These are phyloP conservation scores for Ganaspis brasiliensis DNA, from an alignment of 2,888 invertebrate genomes.

Conservation along the genomic window DNA sequence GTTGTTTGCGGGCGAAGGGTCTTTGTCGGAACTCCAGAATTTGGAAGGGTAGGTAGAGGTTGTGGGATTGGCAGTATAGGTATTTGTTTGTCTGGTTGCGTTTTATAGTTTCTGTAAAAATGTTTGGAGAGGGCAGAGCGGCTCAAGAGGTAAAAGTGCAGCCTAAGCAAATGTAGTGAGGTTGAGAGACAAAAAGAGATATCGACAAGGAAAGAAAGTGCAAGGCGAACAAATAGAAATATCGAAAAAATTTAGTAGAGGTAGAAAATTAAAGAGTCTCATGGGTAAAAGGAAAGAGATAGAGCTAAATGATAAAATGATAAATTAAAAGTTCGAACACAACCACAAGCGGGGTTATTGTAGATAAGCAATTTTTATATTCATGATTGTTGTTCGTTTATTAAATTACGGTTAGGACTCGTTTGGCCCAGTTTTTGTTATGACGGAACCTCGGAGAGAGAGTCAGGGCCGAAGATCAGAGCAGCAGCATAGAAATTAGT, in stretches of 20 bases:
- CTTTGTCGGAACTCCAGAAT: slow-evolving; percentile 47
- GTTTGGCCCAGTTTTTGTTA: slow-evolving; percentile 54
- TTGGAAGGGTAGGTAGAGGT: slow-evolving; percentile 48
- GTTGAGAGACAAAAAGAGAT: slow-evolving; percentile 53
- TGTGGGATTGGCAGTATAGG: slow-evolving; percentile 60
- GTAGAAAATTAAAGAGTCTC: slow-evolving; percentile 39
- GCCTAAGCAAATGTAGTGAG: slow-evolving; percentile 68
- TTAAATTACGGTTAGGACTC: slow-evolving; percentile 54
- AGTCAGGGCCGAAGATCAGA: slow-evolving; percentile 79
- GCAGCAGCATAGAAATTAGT: slow-evolving; percentile 77
- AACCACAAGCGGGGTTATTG: slow-evolving; percentile 77
- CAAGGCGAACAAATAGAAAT: slow-evolving; percentile 46
- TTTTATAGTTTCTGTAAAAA: slow-evolving; percentile 70
- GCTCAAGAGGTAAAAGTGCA: slow-evolving; percentile 67
- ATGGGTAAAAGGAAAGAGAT: slow-evolving; percentile 54
- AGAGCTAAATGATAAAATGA: slow-evolving; percentile 54
- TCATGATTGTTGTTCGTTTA: slow-evolving; percentile 53
- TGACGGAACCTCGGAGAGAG: slow-evolving; percentile 79
- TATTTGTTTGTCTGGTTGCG: slow-evolving; percentile 70
- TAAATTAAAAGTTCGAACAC: slow-evolving; percentile 66
- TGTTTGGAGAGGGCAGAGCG: slow-evolving; percentile 57
- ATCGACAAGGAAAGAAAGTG: slow-evolving; percentile 44
- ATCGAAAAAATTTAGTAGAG: too few relatives aligned
- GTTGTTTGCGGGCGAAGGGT: slow-evolving; percentile 62
- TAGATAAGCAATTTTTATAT: slow-evolving; percentile 71